Evolutionary conservation across 2,113 vertebrate genomes (phyloP).

Genomic region (Myrmecophaga tridactyla): DNA sequence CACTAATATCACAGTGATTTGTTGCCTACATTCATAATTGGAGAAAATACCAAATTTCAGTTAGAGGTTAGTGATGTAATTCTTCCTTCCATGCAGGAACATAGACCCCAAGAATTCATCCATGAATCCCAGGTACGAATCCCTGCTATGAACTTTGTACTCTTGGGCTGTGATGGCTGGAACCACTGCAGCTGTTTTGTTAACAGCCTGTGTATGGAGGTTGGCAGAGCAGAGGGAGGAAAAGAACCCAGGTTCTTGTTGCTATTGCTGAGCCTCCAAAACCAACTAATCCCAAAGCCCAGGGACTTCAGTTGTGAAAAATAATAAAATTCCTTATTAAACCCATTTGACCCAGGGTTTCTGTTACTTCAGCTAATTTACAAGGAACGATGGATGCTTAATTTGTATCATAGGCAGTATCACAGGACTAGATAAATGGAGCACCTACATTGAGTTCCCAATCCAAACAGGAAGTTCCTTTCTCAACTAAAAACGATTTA

Average conservation of each 20-base stretch:
- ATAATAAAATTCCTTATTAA: background rate
- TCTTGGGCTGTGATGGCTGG: background rate
- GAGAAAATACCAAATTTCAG: background rate
- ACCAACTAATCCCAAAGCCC: background rate
- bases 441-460: background rate
- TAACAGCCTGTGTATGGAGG: background rate
- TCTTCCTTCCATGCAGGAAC: background rate
- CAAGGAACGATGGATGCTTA: background rate
- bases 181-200: background rate
- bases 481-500: slow-evolving; percentile 37
- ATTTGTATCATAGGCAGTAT: slow-evolving; percentile 1
- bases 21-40: background rate
- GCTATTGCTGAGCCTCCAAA: background rate
- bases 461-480: slow-evolving; percentile 8
- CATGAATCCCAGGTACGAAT: background rate
- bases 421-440: background rate
- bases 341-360: background rate
- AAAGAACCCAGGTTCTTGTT: background rate
- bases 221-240: background rate
- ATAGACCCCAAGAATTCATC: background rate
- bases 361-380: slow-evolving; percentile 37
- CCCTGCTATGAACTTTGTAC: background rate
- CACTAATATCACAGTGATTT: background rate
- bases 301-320: background rate
- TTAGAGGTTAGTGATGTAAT: background rate